Conservation (phyloP, 2,113 vertebrate genomes). For the Pelecanoides urinatrix region DNA sequence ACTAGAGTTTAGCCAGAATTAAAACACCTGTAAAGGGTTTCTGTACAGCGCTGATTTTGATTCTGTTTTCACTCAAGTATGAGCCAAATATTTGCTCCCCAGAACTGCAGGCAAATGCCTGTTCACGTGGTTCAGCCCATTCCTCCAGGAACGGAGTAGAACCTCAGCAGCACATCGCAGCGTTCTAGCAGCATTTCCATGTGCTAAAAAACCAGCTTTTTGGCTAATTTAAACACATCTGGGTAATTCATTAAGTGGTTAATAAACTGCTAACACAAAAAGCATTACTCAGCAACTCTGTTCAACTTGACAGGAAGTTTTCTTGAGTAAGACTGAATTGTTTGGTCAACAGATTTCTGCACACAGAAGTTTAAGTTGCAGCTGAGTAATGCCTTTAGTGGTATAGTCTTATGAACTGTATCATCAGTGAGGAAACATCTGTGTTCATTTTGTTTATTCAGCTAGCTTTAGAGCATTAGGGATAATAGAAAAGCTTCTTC, state of each 20-base stretch:
- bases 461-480: slow-evolving; percentile 9
- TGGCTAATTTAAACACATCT: not conserved
- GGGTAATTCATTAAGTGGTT: not conserved
- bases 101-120: not conserved
- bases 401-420: not conserved
- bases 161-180: not conserved
- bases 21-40: not conserved
- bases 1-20: not conserved
- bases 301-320: not conserved
- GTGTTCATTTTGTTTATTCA: slow-evolving; percentile 47
- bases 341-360: not conserved
- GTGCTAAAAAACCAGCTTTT: not conserved
- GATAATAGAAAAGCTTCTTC: slow-evolving; percentile 37
- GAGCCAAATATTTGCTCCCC: not conserved
- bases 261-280: not conserved
- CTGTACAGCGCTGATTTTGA: not conserved
- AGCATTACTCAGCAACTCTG: not conserved
- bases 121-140: rapidly evolving
- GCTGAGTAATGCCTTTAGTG: slow-evolving; percentile 3
- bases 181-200: not conserved
- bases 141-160: not conserved
- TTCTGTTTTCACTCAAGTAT: not conserved
- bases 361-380: not conserved
- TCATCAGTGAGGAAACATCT: slow-evolving; percentile 49
- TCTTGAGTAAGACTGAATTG: not conserved